Evolutionary conservation across 2,888 invertebrate species (phyloP), one percentile per base, ranked within the genome.

Genomic region (Trichacis sp.): DNA sequence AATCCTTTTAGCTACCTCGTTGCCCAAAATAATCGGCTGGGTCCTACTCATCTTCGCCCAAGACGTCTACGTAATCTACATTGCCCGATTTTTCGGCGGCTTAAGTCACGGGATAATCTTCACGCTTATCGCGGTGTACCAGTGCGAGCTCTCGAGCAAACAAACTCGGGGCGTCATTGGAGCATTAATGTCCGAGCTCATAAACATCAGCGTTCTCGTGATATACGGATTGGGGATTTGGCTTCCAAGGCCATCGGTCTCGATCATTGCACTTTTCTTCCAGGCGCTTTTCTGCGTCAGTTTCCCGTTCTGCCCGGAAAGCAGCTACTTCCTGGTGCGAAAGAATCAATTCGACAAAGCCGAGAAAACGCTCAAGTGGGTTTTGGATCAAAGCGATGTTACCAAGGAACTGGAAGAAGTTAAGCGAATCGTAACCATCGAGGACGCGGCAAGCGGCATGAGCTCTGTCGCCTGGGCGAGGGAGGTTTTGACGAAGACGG

Each of bases 361-460:
- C 9, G 43, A 46, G 12, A 46, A 33, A 11, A 55, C 55, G 1
- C 43, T 67, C 0, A 63, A 79, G 19, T 84, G 83, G 83, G 71
- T 80, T 0, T 57, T 84, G n/a, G 78, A 77, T 0, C 76, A 79
- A 11, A 77, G 83, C 0, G 69, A 83, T 68, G 82, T 84, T 0
- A 70, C 75, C 1, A 77, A 77, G 20, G 83, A 84, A 47, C 57
- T 84, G 5, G 82, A 82, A 29, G 83, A 83, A 62, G 77, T 84
- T 49, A 82, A 79, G 59, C 64, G 81, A 19, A 81, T 81, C 24
- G 78, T 84, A 0, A 69, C 74, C 0, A 75, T 62, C 24, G 83
- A 84, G 38, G 76, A 80, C 11, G 67, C 73, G 1, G 19, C 47
- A 0, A 56, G 38, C 4, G 1, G 58, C 19, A 24, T 57, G 9